These are phyloP conservation scores for Valencia hispanica DNA, from an alignment of 2,797 vertebrate genomes.

Conservation along the genomic window DNA sequence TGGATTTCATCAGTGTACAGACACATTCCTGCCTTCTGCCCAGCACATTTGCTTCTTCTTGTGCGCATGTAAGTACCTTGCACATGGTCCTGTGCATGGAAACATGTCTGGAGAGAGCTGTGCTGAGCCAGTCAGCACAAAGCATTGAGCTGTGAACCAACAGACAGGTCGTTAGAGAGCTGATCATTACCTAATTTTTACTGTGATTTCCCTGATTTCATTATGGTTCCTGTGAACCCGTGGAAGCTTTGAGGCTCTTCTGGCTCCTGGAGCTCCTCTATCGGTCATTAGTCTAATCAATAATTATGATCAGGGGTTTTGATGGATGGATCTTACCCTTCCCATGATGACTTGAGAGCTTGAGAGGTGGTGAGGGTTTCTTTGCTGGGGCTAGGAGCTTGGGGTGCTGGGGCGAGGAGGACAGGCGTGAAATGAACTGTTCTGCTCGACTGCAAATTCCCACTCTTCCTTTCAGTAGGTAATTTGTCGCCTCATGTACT, in stretches of 20 bases:
- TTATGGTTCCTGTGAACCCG: slow-evolving; percentile 38
- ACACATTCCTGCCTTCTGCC: slow-evolving; percentile 25
- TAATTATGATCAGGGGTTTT: slow-evolving; percentile 74
- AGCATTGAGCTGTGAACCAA: slow-evolving; percentile 66
- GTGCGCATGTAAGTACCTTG: slow-evolving; percentile 67
- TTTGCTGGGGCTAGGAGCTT: slow-evolving; percentile 20
- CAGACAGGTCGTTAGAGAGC: slow-evolving; percentile 72
- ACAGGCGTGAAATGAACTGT: slow-evolving; percentile 89
- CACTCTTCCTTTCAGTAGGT: slow-evolving; percentile 80
- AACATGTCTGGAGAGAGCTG: slow-evolving; percentile 61
- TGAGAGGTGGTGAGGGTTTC: slow-evolving; percentile 24
- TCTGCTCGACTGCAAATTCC: slow-evolving; percentile 79
- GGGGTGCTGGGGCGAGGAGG: slow-evolving; percentile 76
- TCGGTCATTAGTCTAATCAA: slow-evolving; percentile 68
- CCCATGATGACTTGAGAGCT: slow-evolving; percentile 56
- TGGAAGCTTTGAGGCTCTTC: slow-evolving; percentile 35
- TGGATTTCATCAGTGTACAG: slow-evolving; percentile 23
- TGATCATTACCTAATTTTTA: slow-evolving; percentile 79
- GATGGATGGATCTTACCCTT: slow-evolving; percentile 72
- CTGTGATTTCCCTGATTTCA: slow-evolving; percentile 67
- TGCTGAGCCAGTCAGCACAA: slow-evolving; percentile 71
- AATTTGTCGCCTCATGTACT: slow-evolving; percentile 82
- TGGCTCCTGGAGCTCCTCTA: slow-evolving; percentile 27
- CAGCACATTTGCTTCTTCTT: slow-evolving; percentile 49
- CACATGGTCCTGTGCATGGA: slow-evolving; percentile 62